A percentile compares a stretch with the other conserved stretches of the same genome.
Evolutionary conservation across 2,113 vertebrate genomes (phyloP).

Genomic region (Muntiacus muntjak): DNA sequence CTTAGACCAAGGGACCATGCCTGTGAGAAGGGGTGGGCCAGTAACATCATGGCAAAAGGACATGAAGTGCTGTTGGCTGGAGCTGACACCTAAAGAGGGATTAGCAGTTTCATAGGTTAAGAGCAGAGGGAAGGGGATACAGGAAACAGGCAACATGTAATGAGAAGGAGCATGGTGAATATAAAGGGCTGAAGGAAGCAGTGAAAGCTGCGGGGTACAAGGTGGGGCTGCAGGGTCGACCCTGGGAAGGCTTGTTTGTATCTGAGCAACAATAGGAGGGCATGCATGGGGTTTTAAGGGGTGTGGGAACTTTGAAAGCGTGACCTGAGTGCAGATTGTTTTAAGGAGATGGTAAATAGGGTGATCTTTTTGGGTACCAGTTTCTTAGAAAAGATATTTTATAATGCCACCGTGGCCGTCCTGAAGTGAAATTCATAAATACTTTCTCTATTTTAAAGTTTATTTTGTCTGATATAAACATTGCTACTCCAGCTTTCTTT

Average conservation of each 20-base stretch:
- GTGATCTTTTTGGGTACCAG: neutral
- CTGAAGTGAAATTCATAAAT: neutral
- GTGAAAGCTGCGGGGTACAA: neutral
- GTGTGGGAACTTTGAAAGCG: neutral
- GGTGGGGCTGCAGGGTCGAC: neutral
- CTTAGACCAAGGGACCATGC: neutral
- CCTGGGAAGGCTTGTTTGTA: neutral
- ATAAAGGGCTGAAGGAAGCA: neutral
- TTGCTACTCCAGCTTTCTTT: neutral
- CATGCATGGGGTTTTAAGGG: neutral
- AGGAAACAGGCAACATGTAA: neutral
- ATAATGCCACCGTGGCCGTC: neutral
- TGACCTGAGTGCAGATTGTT: neutral
- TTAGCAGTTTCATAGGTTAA: neutral
- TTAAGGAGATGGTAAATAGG: neutral
- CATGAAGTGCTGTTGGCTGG: neutral
- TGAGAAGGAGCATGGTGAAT: neutral
- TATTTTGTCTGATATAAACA: neutral
- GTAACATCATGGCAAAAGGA: neutral
- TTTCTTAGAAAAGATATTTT: neutral
- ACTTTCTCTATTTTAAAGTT: neutral
- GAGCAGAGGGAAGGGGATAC: neutral
- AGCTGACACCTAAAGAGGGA: neutral
- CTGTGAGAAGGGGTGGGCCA: neutral
- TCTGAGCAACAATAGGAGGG: neutral